phyloP scores from a whole-genome alignment of 1,140 invertebrate genomes.

The Drosophila melanica region DNA sequence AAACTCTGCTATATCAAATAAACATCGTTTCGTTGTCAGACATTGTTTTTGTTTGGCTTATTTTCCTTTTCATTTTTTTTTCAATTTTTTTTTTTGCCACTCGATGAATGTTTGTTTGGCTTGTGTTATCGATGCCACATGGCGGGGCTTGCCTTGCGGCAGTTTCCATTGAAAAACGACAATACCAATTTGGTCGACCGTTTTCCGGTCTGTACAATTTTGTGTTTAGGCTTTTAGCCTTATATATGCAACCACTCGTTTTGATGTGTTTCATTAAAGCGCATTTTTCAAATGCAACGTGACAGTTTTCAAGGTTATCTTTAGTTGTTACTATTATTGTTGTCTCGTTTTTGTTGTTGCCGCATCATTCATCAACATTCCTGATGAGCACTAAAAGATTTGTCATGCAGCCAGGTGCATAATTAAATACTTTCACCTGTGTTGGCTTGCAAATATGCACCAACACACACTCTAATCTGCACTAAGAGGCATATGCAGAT shows the following conservation, averaged over 20 bases:
- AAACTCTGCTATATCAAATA: constrained; percentile 32
- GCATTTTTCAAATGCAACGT: constrained; percentile 55
- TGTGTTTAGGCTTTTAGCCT: constrained; percentile 33
- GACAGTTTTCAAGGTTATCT: constrained; percentile 65
- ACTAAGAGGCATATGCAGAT: constrained; percentile 51
- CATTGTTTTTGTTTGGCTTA: constrained; percentile 10
- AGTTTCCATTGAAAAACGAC: constrained; percentile 62
- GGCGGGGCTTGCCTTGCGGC: constrained; percentile 39
- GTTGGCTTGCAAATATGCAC: background rate
- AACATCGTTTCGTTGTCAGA: constrained; percentile 11
- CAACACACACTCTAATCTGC: background rate
- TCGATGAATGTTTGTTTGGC: constrained; percentile 51
- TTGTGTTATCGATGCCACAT: constrained; percentile 54
- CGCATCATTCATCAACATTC: constrained; percentile 68
- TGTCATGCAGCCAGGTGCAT: constrained; percentile 71
- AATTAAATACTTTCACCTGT: constrained; percentile 80
- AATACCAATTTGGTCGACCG: constrained; percentile 63
- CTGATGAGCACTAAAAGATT: constrained; percentile 69
- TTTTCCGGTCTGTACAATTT: constrained; percentile 66
- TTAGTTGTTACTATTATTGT: constrained; percentile 7
- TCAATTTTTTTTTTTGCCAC: constrained; percentile 11
- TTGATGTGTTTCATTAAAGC: constrained; percentile 47
- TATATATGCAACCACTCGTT: constrained; percentile 26
- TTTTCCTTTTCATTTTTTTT: background rate
- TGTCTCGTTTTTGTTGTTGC: background rate